phyloP scores from a whole-genome alignment of 1,140 invertebrate genomes.

The Heterodera carotae region DNA sequence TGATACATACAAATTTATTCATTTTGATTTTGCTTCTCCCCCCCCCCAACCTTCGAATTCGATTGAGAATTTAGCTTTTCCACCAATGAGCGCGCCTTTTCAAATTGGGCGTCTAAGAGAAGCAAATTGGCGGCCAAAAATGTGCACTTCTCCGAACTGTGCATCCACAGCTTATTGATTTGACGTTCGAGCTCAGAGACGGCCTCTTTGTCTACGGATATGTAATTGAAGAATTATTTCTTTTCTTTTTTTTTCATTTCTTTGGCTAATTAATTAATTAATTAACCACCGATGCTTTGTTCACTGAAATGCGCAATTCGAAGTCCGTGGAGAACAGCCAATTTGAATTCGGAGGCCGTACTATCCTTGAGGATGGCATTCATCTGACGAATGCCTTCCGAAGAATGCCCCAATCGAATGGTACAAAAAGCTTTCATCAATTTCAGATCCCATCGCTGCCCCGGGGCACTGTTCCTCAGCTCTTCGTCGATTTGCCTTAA shows the following conservation, averaged over 20 bases:
- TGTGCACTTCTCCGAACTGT: constrained; percentile 29
- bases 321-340: constrained; percentile 42
- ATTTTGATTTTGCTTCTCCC: too few relatives aligned
- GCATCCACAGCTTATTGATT: constrained; percentile 40
- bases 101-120: constrained; percentile 34
- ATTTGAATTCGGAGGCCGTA: constrained; percentile 38
- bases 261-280: not conserved
- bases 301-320: constrained; percentile 51
- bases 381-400: constrained; percentile 47
- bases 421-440: constrained; percentile 46
- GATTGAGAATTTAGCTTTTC: constrained; percentile 34
- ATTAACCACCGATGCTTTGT: constrained; percentile 39
- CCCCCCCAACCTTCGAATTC: constrained; percentile 43
- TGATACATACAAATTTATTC: too few relatives aligned
- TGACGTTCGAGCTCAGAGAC: constrained; percentile 38
- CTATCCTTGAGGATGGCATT: constrained; percentile 28
- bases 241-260: not conserved
- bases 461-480: constrained; percentile 25
- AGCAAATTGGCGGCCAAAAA: constrained; percentile 33
- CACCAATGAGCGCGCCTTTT: constrained; percentile 24
- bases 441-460: not conserved
- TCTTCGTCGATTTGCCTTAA: constrained; percentile 21
- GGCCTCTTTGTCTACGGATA: constrained; percentile 47
- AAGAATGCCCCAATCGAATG: constrained; percentile 36
- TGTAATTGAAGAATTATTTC: not conserved